phyloP scores from a whole-genome alignment of 2,113 vertebrate genomes.

The Donacobius atricapilla region DNA sequence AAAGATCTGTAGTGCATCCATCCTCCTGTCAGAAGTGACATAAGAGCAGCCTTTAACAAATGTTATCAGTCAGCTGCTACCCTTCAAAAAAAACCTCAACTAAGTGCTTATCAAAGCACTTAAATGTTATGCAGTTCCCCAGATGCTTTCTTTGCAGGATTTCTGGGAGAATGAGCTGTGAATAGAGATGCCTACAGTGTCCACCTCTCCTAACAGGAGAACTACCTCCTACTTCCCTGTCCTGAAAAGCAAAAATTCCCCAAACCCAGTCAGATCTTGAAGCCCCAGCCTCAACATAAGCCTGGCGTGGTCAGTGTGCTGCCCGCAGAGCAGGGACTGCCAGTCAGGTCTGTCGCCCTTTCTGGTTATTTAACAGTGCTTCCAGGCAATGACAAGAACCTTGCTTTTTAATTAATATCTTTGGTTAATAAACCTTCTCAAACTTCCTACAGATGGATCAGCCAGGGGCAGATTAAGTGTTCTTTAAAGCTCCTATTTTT shows the following conservation, averaged over 20 bases:
- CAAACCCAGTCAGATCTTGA: not conserved
- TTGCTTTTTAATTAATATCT: not conserved
- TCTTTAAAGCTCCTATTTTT: not conserved
- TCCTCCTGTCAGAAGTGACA: slow-evolving; percentile 1
- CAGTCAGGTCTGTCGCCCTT: not conserved
- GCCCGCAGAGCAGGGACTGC: not conserved
- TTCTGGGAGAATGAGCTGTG: not conserved
- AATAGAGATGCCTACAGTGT: not conserved
- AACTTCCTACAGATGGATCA: not conserved
- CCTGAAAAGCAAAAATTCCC: not conserved
- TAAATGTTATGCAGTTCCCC: not conserved
- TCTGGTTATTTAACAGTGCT: not conserved
- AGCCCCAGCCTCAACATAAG: not conserved
- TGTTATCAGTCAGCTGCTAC: not conserved
- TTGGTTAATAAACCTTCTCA: not conserved
- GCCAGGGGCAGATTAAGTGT: not conserved
- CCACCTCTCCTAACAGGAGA: not conserved
- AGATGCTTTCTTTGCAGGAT: not conserved
- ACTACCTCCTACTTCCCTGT: not conserved
- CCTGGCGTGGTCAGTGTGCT: not conserved
- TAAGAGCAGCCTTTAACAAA: not conserved
- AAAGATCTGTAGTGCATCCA: not conserved
- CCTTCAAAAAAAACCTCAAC: not conserved
- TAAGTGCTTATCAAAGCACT: not conserved
- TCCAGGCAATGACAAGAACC: not conserved